Evolutionary conservation across 2,888 invertebrate genomes (phyloP).

Genomic region (Hecatera dysodea): DNA sequence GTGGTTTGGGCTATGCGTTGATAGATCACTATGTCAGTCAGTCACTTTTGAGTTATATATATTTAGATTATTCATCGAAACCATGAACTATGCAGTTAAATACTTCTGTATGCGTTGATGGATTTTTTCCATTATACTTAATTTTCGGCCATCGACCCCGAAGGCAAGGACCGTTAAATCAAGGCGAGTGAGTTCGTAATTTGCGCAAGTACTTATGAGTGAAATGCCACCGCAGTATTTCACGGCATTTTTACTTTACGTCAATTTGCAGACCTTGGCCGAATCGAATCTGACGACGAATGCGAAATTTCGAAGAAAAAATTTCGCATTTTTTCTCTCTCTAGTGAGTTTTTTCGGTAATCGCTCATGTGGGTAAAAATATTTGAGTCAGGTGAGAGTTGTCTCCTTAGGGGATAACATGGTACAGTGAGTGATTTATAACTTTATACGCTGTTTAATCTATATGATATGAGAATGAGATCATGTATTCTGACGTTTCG

Average conservation of each 20-base stretch:
- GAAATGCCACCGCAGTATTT: slow-evolving; percentile 28
- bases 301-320: slow-evolving; percentile 5
- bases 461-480: slow-evolving; percentile 18
- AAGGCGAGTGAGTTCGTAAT: slow-evolving; percentile 33
- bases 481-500: not conserved
- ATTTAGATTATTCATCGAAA: slow-evolving; percentile 5
- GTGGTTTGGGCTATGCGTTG: too few species aligned
- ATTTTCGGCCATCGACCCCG: slow-evolving; percentile 45
- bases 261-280: slow-evolving; percentile 19
- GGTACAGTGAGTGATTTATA: slow-evolving; percentile 27
- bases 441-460: slow-evolving; percentile 3
- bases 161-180: slow-evolving; percentile 35
- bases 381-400: slow-evolving; percentile 14
- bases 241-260: slow-evolving; percentile 33
- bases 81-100: slow-evolving; percentile 14
- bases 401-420: not conserved
- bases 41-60: too few species aligned
- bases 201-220: slow-evolving; percentile 18
- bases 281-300: slow-evolving; percentile 2
- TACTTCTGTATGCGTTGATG: not conserved
- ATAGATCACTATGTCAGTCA: too few species aligned
- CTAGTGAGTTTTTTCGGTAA: slow-evolving; percentile 22
- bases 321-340: slow-evolving; percentile 6
- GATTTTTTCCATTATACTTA: slow-evolving; percentile 20
- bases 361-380: slow-evolving; percentile 4